phyloP scores from a whole-genome alignment of 2,888 invertebrate species.

The Lissonota sp. region DNA sequence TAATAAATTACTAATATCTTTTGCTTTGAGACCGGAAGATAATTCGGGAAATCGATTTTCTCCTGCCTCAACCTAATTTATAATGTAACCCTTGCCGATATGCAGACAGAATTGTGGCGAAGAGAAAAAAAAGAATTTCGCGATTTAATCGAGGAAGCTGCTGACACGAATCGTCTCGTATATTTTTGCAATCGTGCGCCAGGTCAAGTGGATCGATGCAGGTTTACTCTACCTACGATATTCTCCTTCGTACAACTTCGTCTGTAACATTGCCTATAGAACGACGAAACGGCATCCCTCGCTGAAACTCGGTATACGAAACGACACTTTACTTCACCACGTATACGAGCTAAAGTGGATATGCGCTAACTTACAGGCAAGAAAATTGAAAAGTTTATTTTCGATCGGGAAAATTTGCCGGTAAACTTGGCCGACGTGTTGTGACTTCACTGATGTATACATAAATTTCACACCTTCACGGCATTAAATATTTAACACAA shows the following conservation, averaged over 20 bases:
- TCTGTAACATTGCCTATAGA: neutral
- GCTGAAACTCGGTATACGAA: conserved; percentile 25
- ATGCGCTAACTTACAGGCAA: neutral
- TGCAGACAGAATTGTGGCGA: neutral
- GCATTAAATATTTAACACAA: too few species aligned
- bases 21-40: too few species aligned
- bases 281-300: conserved; percentile 17
- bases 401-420: neutral
- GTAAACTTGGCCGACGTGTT: too few species aligned
- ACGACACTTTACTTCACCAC: conserved; percentile 12
- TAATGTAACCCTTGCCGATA: too few species aligned
- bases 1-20: neutral
- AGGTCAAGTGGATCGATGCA: conserved; percentile 82
- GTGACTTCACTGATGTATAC: too few species aligned
- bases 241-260: conserved; percentile 62
- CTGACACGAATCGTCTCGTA: conserved; percentile 51
- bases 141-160: conserved; percentile 63
- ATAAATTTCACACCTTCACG: too few species aligned
- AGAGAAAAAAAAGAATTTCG: conserved; percentile 34
- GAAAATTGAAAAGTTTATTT: conserved; percentile 20
- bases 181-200: conserved; percentile 66
- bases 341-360: neutral
- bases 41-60: too few species aligned
- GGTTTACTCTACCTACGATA: conserved; percentile 72
- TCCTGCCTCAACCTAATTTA: too few species aligned